Percentiles rank a stretch among this genome's conserved stretches.
Conservation (phyloP, 2,888 invertebrate genomes). For the Chymomyza procnemis region DNA sequence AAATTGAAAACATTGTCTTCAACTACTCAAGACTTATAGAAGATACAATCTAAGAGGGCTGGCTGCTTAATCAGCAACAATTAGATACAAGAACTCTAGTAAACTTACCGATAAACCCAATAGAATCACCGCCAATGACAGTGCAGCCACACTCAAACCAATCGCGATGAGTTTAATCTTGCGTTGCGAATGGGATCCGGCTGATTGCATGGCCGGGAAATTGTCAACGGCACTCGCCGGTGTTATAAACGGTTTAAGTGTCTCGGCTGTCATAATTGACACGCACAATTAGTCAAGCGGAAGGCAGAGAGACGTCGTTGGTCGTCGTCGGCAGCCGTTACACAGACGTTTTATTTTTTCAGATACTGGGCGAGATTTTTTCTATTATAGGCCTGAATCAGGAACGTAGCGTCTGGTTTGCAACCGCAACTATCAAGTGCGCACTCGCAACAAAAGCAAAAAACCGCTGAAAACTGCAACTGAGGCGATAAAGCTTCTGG, state of each 20-base stretch:
- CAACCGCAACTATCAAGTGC: constrained; percentile 29
- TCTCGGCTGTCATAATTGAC: constrained; percentile 77
- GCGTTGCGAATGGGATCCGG: constrained; percentile 44
- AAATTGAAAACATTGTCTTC: not conserved
- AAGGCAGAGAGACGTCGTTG: too few species aligned
- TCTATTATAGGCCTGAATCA: not conserved
- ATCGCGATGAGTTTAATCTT: constrained; percentile 60
- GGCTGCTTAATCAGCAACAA: not conserved
- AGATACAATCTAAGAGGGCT: too few species aligned
- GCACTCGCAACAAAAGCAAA: not conserved
- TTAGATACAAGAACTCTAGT: not conserved
- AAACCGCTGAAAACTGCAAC: not conserved
- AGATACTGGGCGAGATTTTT: constrained; percentile 23
- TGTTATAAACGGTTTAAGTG: constrained; percentile 77
- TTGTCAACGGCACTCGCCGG: constrained; percentile 69
- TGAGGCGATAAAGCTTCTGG: constrained; percentile 5
- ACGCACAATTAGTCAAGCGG: constrained; percentile 33
- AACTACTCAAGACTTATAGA: not conserved
- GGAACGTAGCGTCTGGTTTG: constrained; percentile 12
- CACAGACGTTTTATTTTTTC: not conserved
- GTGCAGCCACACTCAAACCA: constrained; percentile 61
- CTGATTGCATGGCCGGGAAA: constrained; percentile 66
- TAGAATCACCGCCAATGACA: constrained; percentile 61
- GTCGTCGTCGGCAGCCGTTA: constrained; percentile 18
- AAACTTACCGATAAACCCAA: constrained; percentile 73